Conservation (phyloP, 2,888 invertebrate species). For the Rhogogaster chlorosoma region DNA sequence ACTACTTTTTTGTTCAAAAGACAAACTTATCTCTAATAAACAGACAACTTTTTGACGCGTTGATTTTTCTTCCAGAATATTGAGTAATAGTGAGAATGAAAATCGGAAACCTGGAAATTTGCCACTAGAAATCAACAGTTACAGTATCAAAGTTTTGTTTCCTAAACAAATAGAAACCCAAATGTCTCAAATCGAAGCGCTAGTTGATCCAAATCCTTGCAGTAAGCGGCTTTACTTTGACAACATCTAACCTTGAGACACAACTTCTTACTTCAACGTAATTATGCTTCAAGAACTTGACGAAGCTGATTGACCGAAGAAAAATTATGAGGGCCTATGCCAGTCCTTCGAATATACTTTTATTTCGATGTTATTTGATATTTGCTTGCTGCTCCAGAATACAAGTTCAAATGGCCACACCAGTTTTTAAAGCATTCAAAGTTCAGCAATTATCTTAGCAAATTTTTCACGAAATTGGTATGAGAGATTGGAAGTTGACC, state of each 20-base stretch:
- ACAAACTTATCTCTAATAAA: neutral
- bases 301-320: too few relatives aligned
- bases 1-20: neutral
- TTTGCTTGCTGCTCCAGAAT: too few relatives aligned
- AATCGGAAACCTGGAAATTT: neutral
- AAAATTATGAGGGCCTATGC: too few relatives aligned
- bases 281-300: neutral
- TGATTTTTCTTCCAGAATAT: neutral
- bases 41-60: neutral
- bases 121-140: neutral
- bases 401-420: neutral
- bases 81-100: neutral
- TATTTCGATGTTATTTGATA: too few relatives aligned
- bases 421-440: neutral
- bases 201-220: neutral
- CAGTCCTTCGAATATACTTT: too few relatives aligned
- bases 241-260: neutral
- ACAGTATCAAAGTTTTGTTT: neutral
- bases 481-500: neutral
- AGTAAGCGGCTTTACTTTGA: neutral
- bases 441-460: neutral
- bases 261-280: neutral
- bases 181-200: neutral
- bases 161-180: neutral
- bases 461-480: neutral